phyloP scores from a whole-genome alignment of 35 echinoderm and acorn worm species.

The Acanthaster planci region DNA sequence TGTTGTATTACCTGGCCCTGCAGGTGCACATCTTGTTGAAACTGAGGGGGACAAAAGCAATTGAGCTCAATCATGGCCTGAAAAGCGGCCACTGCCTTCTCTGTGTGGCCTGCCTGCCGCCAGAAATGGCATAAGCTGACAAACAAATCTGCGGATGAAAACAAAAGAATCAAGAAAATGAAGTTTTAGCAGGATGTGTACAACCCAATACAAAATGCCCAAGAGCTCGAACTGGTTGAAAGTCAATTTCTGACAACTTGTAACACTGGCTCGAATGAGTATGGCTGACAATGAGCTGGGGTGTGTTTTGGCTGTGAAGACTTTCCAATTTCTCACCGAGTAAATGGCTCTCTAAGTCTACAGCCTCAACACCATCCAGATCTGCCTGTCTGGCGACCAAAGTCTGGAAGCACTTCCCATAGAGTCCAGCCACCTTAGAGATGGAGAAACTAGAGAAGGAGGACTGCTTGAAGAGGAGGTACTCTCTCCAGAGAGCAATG shows the following conservation, averaged over 20 bases:
- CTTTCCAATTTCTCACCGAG: conserved; percentile 82
- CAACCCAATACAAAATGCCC: neutral
- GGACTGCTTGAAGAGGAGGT: conserved; percentile 76
- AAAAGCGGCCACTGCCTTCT: conserved; percentile 83
- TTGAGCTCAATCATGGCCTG: conserved; percentile 98
- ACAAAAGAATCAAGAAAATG: no score
- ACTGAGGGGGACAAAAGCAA: conserved; percentile 71
- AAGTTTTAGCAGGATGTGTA: no score
- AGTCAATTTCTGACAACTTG: neutral
- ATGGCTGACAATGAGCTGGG: no score
- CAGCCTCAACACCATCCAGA: neutral
- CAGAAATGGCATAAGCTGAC: conserved; percentile 80
- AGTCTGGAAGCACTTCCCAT: conserved; percentile 62
- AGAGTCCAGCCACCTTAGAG: conserved; percentile 53
- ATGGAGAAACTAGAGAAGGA: conserved; percentile 72
- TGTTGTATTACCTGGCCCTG: conserved; percentile 69
- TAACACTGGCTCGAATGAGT: no score
- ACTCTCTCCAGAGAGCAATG: conserved; percentile 67
- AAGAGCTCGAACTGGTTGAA: neutral
- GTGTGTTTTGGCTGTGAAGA: no score
- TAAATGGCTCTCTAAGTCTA: conserved; percentile 31
- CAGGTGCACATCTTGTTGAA: conserved; percentile 59
- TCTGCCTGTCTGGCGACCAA: conserved; percentile 32
- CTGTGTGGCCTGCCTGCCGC: conserved; percentile 88
- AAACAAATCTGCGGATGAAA: conserved; percentile 68